A percentile compares a stretch with the other conserved stretches of the same genome.
Evolutionary conservation across 2,797 vertebrate genomes (phyloP).

Genomic region (Monodelphis domestica): DNA sequence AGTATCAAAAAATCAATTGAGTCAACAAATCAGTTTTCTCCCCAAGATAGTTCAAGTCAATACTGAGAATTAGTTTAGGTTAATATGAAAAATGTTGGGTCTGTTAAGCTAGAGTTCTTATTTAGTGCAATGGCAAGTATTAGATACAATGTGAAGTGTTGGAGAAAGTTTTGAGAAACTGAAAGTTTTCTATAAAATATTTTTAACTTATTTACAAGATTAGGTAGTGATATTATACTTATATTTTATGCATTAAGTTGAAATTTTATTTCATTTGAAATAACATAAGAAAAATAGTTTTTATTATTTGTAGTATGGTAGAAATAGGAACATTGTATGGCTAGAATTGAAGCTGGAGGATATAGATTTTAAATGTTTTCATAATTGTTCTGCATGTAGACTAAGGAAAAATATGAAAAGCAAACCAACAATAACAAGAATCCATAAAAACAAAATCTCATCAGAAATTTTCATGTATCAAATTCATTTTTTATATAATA

Average conservation of each 20-base stretch:
- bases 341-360: neutral
- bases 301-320: neutral
- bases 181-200: neutral
- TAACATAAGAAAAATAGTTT: neutral
- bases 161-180: neutral
- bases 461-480: neutral
- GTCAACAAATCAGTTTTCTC: neutral
- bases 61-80: neutral
- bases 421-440: neutral
- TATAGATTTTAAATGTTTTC: neutral
- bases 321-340: neutral
- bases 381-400: neutral
- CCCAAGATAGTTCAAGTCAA: neutral
- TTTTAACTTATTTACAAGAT: neutral
- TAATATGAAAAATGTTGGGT: neutral
- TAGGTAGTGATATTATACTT: neutral
- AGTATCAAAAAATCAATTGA: neutral
- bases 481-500: neutral
- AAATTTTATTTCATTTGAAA: neutral
- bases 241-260: neutral
- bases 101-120: neutral
- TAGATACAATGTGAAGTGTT: too few species aligned
- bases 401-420: neutral
- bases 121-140: neutral
- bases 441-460: neutral